These are phyloP conservation scores for Brenthis ino DNA, from an alignment of 2,888 invertebrate species.

Conservation along the genomic window DNA sequence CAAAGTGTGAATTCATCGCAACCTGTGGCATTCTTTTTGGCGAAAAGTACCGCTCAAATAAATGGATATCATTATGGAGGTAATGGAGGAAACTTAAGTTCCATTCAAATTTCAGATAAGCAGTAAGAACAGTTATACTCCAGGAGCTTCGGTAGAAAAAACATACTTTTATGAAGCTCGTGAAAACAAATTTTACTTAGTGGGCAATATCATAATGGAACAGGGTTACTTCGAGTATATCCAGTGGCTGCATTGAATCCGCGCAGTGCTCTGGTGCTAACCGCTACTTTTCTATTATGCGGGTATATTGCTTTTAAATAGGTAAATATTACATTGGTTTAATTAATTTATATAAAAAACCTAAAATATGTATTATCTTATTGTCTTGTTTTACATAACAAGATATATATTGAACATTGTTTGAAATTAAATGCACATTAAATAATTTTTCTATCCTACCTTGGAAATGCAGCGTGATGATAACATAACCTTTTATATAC, in stretches of 20 bases:
- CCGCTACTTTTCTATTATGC: constrained; percentile 62
- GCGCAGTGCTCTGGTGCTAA: constrained; percentile 57
- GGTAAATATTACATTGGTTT: constrained; percentile 10
- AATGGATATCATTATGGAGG: constrained; percentile 38
- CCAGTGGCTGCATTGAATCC: constrained; percentile 61
- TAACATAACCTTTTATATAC: constrained; percentile 6
- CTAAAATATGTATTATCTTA: neutral
- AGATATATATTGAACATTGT: neutral
- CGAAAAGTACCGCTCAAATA: constrained; percentile 32
- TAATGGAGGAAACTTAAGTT: constrained; percentile 39
- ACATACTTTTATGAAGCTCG: constrained; percentile 60
- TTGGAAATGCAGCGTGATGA: neutral
- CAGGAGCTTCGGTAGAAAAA: constrained; percentile 58
- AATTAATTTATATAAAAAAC: neutral
- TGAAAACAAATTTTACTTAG: constrained; percentile 76
- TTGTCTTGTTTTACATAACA: too few relatives aligned
- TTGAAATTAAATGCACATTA: neutral
- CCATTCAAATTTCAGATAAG: constrained; percentile 41
- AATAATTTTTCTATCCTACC: neutral
- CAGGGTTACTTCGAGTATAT: constrained; percentile 59
- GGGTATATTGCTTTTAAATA: constrained; percentile 38
- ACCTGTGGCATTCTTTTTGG: constrained; percentile 36
- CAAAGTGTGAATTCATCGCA: constrained; percentile 25
- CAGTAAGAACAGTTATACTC: constrained; percentile 51
- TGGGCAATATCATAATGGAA: constrained; percentile 80